Evolutionary conservation across 2,113 vertebrate genomes (phyloP).

Genomic region (Semnornis frantzii): DNA sequence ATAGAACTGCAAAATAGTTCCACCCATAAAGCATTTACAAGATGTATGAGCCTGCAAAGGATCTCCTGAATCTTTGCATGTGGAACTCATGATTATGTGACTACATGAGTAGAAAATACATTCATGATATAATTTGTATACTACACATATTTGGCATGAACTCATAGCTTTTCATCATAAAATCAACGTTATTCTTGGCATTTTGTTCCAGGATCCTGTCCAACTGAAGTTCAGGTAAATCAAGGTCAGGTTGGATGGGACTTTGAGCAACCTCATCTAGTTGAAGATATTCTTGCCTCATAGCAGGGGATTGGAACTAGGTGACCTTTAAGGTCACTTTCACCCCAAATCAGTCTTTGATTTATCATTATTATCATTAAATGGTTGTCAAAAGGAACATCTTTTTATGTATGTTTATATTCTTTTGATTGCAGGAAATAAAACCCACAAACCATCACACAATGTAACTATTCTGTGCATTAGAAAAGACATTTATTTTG

Average conservation of each 20-base stretch:
- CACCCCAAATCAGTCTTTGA: not conserved
- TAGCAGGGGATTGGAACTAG: not conserved
- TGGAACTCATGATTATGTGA: not conserved
- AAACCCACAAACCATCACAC: not conserved
- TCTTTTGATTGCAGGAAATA: not conserved
- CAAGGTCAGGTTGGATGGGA: not conserved
- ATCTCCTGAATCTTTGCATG: not conserved
- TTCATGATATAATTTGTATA: not conserved
- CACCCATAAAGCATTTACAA: not conserved
- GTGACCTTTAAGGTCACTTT: not conserved
- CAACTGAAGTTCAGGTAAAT: not conserved
- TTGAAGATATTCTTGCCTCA: not conserved
- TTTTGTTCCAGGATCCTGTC: not conserved
- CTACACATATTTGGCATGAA: not conserved
- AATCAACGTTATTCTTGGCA: not conserved
- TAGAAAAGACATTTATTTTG: not conserved
- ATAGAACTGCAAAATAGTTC: not conserved
- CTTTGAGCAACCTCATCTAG: not conserved
- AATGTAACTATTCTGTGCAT: not conserved
- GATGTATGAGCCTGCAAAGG: not conserved
- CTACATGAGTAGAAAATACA: not conserved
- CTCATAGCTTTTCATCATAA: not conserved
- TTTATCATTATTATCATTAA: not conserved
- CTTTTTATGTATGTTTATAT: not conserved
- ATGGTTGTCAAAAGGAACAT: not conserved